Conservation (phyloP, 2,888 invertebrate species). For the Drosophila neotestacea region DNA sequence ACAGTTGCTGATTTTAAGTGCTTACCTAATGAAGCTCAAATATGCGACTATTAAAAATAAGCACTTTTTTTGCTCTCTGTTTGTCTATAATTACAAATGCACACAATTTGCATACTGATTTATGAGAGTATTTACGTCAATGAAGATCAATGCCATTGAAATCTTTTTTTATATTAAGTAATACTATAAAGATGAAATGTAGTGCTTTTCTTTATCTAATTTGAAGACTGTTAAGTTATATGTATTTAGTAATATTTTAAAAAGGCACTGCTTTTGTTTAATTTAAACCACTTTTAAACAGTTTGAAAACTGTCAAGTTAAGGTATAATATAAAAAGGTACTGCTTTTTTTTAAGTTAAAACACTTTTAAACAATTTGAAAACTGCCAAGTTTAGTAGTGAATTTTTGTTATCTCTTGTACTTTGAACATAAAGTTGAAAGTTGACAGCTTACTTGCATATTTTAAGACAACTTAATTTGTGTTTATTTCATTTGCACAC, state of each 20-base stretch:
- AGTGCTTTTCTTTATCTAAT: too few species aligned
- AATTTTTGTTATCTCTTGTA: background rate
- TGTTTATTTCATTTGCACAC: background rate
- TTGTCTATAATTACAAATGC: slow-evolving; percentile 27
- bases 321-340: too few species aligned
- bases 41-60: slow-evolving; percentile 29
- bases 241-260: too few species aligned
- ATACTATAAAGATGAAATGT: too few species aligned
- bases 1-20: slow-evolving; percentile 29
- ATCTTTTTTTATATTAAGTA: background rate
- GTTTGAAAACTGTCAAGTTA: too few species aligned
- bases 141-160: slow-evolving; percentile 6
- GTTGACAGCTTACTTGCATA: background rate
- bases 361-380: too few species aligned
- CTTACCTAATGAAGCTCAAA: slow-evolving; percentile 50
- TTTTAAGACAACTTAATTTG: slow-evolving; percentile 15
- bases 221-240: too few species aligned
- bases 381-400: too few species aligned
- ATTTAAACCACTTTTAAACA: too few species aligned
- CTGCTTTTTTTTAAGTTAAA: too few species aligned
- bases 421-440: slow-evolving; percentile 1
- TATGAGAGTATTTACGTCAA: slow-evolving; percentile 3
- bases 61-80: background rate
- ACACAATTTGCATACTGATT: slow-evolving; percentile 38
- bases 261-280: too few species aligned